Conservation (phyloP, 2,113 vertebrate genomes). For the Campylorhamphus procurvoides region DNA sequence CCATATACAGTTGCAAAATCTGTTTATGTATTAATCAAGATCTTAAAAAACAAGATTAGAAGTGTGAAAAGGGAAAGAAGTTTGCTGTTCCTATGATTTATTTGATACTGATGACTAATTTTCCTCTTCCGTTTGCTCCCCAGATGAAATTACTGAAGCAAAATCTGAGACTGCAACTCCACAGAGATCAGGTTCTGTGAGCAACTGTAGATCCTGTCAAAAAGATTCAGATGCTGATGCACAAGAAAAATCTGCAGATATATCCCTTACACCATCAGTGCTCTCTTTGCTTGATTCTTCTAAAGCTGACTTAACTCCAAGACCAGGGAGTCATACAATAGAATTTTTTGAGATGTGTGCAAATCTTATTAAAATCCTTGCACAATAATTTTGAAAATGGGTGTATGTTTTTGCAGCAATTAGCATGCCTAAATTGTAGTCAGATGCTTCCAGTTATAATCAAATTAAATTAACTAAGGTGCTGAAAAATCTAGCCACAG, state of each 20-base stretch:
- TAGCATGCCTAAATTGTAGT: constrained; percentile 91
- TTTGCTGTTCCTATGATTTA: background rate
- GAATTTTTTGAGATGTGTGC: constrained; percentile 99
- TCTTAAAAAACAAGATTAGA: background rate
- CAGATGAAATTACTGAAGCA: constrained; percentile 91
- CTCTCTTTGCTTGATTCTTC: constrained; percentile 90
- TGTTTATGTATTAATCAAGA: background rate
- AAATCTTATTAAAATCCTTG: constrained; percentile 98
- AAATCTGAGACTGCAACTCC: constrained; percentile 93
- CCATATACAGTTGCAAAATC: background rate
- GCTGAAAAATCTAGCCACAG: constrained; percentile 76
- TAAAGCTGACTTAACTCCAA: constrained; percentile 80
- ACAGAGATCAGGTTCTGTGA: constrained; percentile 90
- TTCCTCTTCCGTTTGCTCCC: background rate
- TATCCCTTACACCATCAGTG: constrained; percentile 88
- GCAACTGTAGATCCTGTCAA: constrained; percentile 85
- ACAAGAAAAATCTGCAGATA: constrained; percentile 80
- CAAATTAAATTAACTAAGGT: constrained; percentile 79
- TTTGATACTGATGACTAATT: background rate
- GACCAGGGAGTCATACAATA: constrained; percentile 95
- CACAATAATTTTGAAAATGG: constrained; percentile 86
- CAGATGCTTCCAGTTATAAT: constrained; percentile 84
- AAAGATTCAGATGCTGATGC: constrained; percentile 86
- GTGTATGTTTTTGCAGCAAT: constrained; percentile 92
- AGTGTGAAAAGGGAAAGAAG: background rate